Evolutionary conservation across 1,140 invertebrate genomes (phyloP).

Genomic region (Heliothis virescens): DNA sequence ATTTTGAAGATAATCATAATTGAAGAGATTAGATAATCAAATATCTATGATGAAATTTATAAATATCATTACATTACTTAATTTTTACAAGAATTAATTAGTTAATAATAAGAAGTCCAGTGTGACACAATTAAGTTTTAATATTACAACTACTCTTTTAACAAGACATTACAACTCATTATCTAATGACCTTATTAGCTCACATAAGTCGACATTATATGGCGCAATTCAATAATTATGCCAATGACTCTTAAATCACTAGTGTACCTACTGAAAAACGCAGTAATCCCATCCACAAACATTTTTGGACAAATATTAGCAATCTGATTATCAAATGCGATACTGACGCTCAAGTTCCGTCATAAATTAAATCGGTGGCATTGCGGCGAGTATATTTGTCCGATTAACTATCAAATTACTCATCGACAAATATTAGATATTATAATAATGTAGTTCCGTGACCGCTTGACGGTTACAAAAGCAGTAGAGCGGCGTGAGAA

Average conservation of each 20-base stretch:
- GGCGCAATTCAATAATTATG: conserved; percentile 33
- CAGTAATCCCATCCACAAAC: background rate
- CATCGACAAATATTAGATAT: conserved; percentile 56
- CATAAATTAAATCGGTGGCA: conserved; percentile 11
- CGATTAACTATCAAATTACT: conserved; percentile 38
- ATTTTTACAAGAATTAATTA: background rate
- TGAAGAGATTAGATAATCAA: conserved; percentile 17
- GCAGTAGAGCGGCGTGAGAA: conserved; percentile 73
- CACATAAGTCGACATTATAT: conserved; percentile 35
- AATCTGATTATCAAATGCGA: background rate
- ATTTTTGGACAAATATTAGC: conserved; percentile 11
- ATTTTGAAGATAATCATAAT: background rate
- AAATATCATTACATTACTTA: conserved; percentile 43
- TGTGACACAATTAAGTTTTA: background rate
- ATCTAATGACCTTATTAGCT: conserved; percentile 52
- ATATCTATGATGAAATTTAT: conserved; percentile 53
- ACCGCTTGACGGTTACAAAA: conserved; percentile 36
- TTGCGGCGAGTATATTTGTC: conserved; percentile 15
- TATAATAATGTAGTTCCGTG: conserved; percentile 62
- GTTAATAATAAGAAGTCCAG: background rate
- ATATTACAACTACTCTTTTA: background rate
- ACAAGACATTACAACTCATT: conserved; percentile 26
- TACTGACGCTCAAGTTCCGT: conserved; percentile 14
- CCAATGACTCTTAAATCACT: conserved; percentile 27
- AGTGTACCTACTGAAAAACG: conserved; percentile 3